Conservation (phyloP, 2,113 vertebrate species). For the Micronycteris hirsuta region DNA sequence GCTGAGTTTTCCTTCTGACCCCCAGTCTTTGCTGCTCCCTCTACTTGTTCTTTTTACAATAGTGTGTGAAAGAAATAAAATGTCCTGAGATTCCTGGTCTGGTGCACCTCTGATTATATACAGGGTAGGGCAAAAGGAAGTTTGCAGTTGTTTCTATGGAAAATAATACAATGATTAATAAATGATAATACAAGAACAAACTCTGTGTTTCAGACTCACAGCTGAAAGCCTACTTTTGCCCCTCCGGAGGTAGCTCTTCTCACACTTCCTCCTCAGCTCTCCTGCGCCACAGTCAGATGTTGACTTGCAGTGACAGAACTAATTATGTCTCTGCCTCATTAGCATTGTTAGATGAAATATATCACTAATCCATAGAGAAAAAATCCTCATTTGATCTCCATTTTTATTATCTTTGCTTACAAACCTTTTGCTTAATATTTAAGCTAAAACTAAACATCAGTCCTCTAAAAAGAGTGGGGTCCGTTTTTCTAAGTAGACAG, state of each 20-base stretch:
- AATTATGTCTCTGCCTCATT: slow-evolving; percentile 22
- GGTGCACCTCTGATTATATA: not conserved
- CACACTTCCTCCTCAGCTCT: not conserved
- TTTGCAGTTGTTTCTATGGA: no score
- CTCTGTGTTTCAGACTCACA: no score
- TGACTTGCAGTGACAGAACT: not conserved
- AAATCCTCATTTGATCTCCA: not conserved
- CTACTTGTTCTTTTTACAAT: not conserved
- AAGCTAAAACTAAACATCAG: not conserved
- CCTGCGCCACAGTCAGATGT: rapidly evolving
- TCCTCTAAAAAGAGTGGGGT: not conserved
- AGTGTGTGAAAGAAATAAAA: slow-evolving; percentile 17
- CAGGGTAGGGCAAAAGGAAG: no score
- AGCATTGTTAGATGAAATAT: slow-evolving; percentile 53
- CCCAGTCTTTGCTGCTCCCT: not conserved
- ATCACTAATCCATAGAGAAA: slow-evolving; percentile 41
- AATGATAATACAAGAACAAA: no score
- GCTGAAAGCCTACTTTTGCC: no score
- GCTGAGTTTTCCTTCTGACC: not conserved
- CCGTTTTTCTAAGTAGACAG: slow-evolving; percentile 52
- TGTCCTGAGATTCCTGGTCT: not conserved
- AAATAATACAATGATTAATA: no score
- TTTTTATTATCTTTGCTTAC: slow-evolving; percentile 50
- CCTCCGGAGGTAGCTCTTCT: not conserved
- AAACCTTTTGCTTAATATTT: slow-evolving; percentile 14